Conservation (phyloP, 2,113 vertebrate genomes). For the Rhabdornis inornatus region DNA sequence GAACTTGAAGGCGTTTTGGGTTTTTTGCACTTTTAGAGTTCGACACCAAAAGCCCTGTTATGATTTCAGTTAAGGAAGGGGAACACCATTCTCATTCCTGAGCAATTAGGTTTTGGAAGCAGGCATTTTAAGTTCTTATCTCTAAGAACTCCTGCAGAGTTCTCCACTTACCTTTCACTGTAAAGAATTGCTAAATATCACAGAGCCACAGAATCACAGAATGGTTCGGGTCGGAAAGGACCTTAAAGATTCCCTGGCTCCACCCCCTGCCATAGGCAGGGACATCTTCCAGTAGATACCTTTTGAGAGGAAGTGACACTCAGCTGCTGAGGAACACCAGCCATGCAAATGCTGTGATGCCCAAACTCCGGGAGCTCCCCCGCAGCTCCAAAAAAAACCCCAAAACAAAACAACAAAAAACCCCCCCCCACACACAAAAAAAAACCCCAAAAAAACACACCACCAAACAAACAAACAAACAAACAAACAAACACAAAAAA, state of each 20-base stretch:
- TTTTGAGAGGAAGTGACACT: not conserved
- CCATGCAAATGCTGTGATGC: rapidly evolving
- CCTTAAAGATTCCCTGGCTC: not conserved
- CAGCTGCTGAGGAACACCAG: not conserved
- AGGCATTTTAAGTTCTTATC: not conserved
- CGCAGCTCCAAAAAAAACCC: not conserved
- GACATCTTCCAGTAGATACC: not conserved
- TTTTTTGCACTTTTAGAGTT: not conserved
- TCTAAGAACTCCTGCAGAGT: not conserved
- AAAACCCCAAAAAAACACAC: no score
- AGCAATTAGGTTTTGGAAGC: not conserved
- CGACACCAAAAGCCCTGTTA: not conserved
- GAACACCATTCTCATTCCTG: not conserved
- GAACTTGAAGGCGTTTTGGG: not conserved
- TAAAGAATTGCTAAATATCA: rapidly evolving
- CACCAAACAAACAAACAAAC: no score
- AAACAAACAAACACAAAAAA: no score
- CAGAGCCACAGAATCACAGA: not conserved
- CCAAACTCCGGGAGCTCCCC: not conserved
- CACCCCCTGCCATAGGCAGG: not conserved
- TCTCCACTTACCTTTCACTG: not conserved
- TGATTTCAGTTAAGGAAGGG: not conserved
- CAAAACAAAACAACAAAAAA: no score
- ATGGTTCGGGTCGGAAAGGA: not conserved
- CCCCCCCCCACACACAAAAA: no score